Evolutionary conservation across 2,797 vertebrate species (phyloP).

Genomic region (Poeciliopsis infans): DNA sequence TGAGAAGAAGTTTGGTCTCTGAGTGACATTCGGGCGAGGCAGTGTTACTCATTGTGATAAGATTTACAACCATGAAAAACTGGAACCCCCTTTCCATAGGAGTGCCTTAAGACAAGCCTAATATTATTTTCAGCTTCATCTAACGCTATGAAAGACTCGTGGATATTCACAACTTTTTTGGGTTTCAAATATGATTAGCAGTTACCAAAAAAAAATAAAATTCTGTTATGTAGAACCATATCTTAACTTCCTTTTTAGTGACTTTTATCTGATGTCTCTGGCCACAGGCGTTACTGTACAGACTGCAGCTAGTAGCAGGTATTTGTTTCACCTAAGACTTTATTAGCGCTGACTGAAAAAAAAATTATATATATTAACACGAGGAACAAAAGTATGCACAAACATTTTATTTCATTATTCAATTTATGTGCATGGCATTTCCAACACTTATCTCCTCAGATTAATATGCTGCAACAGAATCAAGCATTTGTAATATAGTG

Average conservation of each 20-base stretch:
- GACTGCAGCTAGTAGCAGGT: neutral
- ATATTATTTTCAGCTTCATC: neutral
- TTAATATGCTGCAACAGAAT: neutral
- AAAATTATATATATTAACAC: neutral
- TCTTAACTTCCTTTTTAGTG: neutral
- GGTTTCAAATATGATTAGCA: neutral
- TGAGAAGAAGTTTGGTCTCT: conserved; percentile 4
- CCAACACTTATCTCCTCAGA: neutral
- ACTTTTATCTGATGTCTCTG: neutral
- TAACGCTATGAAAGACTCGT: neutral
- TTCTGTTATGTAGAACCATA: neutral
- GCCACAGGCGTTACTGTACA: neutral
- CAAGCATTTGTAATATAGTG: neutral
- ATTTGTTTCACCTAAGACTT: neutral
- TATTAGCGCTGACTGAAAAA: neutral
- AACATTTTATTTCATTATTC: neutral
- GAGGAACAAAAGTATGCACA: neutral
- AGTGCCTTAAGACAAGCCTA: neutral
- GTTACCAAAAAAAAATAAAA: neutral
- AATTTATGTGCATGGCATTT: neutral
- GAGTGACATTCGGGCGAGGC: conserved; percentile 14
- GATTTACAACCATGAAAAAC: neutral
- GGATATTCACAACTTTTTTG: neutral
- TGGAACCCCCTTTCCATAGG: neutral
- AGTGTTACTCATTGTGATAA: neutral